Base-by-base conservation (phyloP, 1,140 invertebrate species). In the Drosophila pruinosa region DNA sequence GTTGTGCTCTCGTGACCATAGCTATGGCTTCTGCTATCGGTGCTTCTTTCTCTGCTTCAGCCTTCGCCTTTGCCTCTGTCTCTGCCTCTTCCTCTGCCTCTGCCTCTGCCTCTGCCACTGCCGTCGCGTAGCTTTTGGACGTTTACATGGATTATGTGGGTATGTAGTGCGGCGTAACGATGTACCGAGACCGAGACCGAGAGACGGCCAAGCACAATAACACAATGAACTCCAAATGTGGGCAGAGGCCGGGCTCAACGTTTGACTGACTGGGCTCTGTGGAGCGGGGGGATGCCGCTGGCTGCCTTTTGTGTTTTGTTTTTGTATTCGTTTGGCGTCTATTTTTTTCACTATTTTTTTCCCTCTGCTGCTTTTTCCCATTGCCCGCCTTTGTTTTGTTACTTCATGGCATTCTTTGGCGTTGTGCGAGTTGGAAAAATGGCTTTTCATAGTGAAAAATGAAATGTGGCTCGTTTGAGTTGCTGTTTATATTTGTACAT, bases 141-240 rank as follows among this genome's bases (percentile, higher is more conserved):
- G 59, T 80, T 88, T 75, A 59, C 74, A 78, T 68, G 71, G 74
- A 78, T 75, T 88, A 82, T 88, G 68, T 88, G 78, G 75, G 83
- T 88, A 88, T 88, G 75, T 88, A 88, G 82, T 75, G 82, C 68
- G 59, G 71, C 63, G 52, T 38, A 65, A 47, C 36, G 50, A 38
- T 70, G 39, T 34, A 41, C 43, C 68, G 69, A 71, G 56, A 62
- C 63, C 63, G 56, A 79, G 68, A 67, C 63, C 63, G 64, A 72
- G 63, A 68, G 39, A 68, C 70, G 63, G 39, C 73, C 69, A 80
- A 85, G 73, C 81, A 88, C 79, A 89, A 89, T 88, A 89, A 89
- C 83, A 89, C 85, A 89, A 88, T 88, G 82, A 88, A 88, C 82
- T 88, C 78, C 71, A 82, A 88, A 75, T 79, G 69, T 76, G 67